Evolutionary conservation across 2,888 invertebrate species (phyloP), one percentile per base, ranked within the genome.

Genomic region (Monochamus alternatus): DNA sequence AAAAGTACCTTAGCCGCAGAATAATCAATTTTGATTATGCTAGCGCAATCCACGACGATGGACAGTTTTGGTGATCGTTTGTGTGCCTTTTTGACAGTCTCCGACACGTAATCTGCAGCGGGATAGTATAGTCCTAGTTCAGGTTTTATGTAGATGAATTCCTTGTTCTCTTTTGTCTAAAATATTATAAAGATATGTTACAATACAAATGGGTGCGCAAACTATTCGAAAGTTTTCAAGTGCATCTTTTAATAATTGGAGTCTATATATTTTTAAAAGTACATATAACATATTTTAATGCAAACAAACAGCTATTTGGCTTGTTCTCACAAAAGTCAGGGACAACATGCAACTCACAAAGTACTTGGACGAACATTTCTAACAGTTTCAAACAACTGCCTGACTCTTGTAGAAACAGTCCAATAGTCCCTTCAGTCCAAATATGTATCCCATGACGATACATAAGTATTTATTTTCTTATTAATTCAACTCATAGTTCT

Each of bases 51-150:
- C 1, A 96, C 84, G 0, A 92, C 90, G 31, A 93, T 85, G 0
- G 92, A 92, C n/a, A 89, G 89, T 44, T 89, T 85, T 76, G 88
- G 86, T 63, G 87, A 79, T 47, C 91, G 91, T 9, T 75, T 81
- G 66, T 82, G 81, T 8, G 91, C 90, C 67, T 90, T 89, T 51
- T 87, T 87, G 68, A 95, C 89, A 82, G 91, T 90, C 64, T 91
- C 89, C 7, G 92, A 90, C 59, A 95, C 87, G 80, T 91, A 91
- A 86, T 94, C 94, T 3, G 93, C 92, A 65, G 94, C 93, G 43
- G 95, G 92, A 89, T 94, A 96, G 85, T 92, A 92, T 68, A 95
- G 88, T 67, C 94, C 94, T 67, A 92, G 88, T 80, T 92, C 91
- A 1, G 95, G 93, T 80, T 91, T 91, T 38, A 94, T 89, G 62